Percentiles rank a stretch among this genome's conserved stretches.
Conservation (phyloP, 2,797 vertebrate genomes). For the Galaxias olidus region DNA sequence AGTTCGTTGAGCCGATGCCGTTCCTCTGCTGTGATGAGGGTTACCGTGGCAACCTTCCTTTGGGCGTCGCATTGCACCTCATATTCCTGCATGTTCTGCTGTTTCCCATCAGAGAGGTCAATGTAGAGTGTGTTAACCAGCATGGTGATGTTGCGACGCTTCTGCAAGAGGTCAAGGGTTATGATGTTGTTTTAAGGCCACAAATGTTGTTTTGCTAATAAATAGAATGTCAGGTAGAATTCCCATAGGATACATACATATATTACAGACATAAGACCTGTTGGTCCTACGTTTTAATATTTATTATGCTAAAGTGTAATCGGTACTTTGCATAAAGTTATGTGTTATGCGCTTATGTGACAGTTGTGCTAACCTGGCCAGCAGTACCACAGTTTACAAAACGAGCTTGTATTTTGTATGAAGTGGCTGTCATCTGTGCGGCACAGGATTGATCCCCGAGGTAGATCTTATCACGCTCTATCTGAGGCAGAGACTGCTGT, state of each 20-base stretch:
- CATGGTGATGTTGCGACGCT: constrained; percentile 87
- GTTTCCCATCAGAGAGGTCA: constrained; percentile 77
- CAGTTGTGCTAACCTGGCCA: constrained; percentile 76
- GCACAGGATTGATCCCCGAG: constrained; percentile 87
- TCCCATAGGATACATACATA: neutral
- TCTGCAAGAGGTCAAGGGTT: constrained; percentile 75
- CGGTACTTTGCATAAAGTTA: neutral
- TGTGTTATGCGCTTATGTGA: neutral
- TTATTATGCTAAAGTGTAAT: no score
- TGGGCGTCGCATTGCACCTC: constrained; percentile 91
- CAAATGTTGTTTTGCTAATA: no score
- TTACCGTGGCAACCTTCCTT: constrained; percentile 85
- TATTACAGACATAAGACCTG: neutral
- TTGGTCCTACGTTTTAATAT: no score
- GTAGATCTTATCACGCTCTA: constrained; percentile 89
- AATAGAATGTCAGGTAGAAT: no score
- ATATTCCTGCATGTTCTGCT: constrained; percentile 83
- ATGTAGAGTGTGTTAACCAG: constrained; percentile 93
- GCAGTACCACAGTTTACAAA: constrained; percentile 92
- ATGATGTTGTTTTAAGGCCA: constrained; percentile 18
- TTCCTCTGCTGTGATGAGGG: constrained; percentile 81
- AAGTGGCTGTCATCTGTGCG: constrained; percentile 81
- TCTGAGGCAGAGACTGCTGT: constrained; percentile 80
- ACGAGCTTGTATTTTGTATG: constrained; percentile 90
- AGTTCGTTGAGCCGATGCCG: constrained; percentile 74